Evolutionary conservation across 2,888 invertebrate species (phyloP).

Genomic region (Ferdinandea cuprea): DNA sequence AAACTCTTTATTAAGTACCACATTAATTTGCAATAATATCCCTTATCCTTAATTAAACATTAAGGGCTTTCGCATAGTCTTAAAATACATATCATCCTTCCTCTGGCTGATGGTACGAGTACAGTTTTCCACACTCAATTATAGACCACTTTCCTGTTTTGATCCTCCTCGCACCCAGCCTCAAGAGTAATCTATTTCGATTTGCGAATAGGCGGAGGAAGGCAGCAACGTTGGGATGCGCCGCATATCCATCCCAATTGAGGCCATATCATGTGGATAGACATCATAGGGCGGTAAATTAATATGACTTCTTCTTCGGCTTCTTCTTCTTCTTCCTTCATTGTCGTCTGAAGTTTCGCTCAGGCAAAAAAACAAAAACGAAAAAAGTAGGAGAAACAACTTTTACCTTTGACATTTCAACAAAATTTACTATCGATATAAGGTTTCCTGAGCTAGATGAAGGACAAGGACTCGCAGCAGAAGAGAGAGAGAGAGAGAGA

Average conservation of each 20-base stretch:
- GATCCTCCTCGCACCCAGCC: too few relatives aligned
- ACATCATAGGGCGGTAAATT: background rate
- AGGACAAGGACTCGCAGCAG: conserved; percentile 9
- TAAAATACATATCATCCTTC: conserved; percentile 25
- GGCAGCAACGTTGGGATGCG: conserved; percentile 10
- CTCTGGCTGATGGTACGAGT: too few relatives aligned
- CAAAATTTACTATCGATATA: conserved; percentile 22
- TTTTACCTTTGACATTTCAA: conserved; percentile 65
- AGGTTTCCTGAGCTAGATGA: background rate
- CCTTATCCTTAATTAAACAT: conserved; percentile 51
- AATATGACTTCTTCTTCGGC: conserved; percentile 36
- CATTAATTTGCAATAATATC: conserved; percentile 66
- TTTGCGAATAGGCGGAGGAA: conserved; percentile 2
- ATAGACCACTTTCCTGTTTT: background rate
- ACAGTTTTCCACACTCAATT: conserved; percentile 5
- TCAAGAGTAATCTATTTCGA: conserved; percentile 13
- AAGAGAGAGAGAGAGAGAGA: too few relatives aligned
- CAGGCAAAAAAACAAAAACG: background rate
- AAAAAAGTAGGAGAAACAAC: too few relatives aligned
- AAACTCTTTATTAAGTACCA: conserved; percentile 50
- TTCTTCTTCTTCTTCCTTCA: too few relatives aligned
- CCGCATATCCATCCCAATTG: conserved; percentile 21
- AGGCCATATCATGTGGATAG: conserved; percentile 6
- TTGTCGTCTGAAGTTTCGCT: conserved; percentile 4
- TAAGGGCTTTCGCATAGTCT: conserved; percentile 16